Evolutionary conservation across 2,113 vertebrate species (phyloP).

Genomic region (Miniopterus natalensis): DNA sequence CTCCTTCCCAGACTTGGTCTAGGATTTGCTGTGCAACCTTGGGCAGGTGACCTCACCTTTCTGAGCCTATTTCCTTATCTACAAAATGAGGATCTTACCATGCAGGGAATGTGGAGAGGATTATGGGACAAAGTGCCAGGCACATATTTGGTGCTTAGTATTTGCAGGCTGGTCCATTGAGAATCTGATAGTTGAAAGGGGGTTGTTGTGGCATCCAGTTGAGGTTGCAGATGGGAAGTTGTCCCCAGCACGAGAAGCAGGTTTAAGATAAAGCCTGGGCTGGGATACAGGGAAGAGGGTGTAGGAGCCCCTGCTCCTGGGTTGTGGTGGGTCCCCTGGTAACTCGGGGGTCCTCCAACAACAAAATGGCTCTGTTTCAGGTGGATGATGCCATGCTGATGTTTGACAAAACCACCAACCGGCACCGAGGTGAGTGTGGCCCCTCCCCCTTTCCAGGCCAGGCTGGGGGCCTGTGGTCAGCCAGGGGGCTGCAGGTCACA

Average conservation of each 20-base stretch:
- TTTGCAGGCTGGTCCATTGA: not conserved
- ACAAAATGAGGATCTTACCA: not conserved
- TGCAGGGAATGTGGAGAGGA: not conserved
- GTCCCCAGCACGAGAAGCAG: not conserved
- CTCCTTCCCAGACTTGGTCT: not conserved
- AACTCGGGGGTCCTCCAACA: slow-evolving; percentile 67
- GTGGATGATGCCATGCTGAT: slow-evolving; percentile 99
- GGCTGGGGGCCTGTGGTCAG: slow-evolving; percentile 74
- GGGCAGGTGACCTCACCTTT: slow-evolving; percentile 26
- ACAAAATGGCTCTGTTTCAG: slow-evolving; percentile 87
- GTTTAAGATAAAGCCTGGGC: not conserved
- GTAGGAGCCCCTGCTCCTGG: not conserved
- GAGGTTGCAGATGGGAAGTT: not conserved
- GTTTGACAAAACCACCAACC: slow-evolving; percentile 99
- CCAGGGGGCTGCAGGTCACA: slow-evolving; percentile 80
- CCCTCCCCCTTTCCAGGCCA: slow-evolving; percentile 62
- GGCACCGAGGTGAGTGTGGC: slow-evolving; percentile 94
- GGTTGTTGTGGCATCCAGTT: not conserved
- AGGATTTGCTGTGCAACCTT: slow-evolving; percentile 56
- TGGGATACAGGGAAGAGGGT: not conserved
- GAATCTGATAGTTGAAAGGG: not conserved
- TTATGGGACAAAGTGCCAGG: not conserved
- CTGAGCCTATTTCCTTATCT: slow-evolving; percentile 37
- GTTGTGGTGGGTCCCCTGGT: not conserved
- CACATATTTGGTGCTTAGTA: not conserved